These are phyloP conservation scores for Ivindomyrus marchei DNA, from an alignment of 2,113 vertebrate species.

Conservation along the genomic window DNA sequence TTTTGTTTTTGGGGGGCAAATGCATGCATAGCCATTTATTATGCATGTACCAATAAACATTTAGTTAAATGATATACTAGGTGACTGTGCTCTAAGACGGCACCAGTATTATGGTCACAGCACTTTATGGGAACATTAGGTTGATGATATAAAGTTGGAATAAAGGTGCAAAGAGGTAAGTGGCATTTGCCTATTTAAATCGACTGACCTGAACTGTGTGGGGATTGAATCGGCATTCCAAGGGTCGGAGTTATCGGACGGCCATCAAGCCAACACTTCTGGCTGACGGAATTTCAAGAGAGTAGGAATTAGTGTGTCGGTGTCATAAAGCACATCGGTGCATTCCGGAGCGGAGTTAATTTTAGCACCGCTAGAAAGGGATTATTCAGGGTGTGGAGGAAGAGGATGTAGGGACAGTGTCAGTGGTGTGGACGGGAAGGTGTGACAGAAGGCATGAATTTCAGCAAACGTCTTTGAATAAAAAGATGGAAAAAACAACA, in stretches of 20 bases:
- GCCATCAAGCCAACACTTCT: slow-evolving; percentile 46
- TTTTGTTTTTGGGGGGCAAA: background rate
- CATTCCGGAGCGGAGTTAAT: slow-evolving; percentile 34
- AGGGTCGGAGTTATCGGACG: background rate
- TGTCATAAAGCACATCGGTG: slow-evolving; percentile 36
- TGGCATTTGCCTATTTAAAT: background rate
- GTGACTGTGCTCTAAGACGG: background rate
- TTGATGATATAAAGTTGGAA: background rate
- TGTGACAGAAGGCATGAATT: background rate
- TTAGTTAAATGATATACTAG: background rate
- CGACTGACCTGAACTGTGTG: background rate
- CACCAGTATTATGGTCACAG: background rate
- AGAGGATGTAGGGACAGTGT: slow-evolving; percentile 6
- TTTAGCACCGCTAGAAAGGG: slow-evolving; percentile 49
- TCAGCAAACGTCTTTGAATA: background rate
- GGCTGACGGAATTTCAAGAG: slow-evolving; percentile 42
- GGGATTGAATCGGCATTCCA: background rate
- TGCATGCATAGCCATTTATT: background rate
- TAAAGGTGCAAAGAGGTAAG: background rate
- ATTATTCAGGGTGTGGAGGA: slow-evolving; percentile 51
- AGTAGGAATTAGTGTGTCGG: slow-evolving; percentile 42
- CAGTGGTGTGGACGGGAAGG: slow-evolving; percentile 8
- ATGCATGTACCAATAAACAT: background rate
- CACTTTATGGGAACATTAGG: background rate
- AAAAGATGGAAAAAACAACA: background rate